phyloP scores from a whole-genome alignment of 1,140 invertebrate genomes.

The Drosophila ironensis region DNA sequence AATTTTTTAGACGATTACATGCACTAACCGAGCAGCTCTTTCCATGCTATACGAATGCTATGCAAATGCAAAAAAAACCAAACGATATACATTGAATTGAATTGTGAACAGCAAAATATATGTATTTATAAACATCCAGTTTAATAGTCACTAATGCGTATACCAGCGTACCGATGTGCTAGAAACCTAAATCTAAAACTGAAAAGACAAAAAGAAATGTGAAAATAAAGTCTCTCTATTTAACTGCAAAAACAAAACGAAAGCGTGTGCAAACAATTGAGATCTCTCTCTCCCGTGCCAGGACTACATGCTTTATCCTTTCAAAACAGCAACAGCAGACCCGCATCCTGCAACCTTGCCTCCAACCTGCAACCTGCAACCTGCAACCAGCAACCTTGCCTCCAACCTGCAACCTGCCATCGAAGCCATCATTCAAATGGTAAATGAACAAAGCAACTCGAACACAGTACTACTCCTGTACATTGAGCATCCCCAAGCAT shows the following conservation, averaged over 20 bases:
- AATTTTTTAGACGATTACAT: conserved; percentile 18
- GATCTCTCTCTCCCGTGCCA: conserved; percentile 26
- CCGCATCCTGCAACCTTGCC: not conserved
- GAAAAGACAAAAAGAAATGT: conserved; percentile 40
- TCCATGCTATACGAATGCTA: conserved; percentile 27
- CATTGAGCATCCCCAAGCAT: conserved; percentile 23
- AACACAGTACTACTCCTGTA: conserved; percentile 37
- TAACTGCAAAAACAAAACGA: conserved; percentile 63
- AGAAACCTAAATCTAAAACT: conserved; percentile 18
- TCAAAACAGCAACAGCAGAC: conserved; percentile 37
- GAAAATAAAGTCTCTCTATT: conserved; percentile 81
- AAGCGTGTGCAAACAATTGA: conserved; percentile 18
- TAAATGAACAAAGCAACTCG: conserved; percentile 68
- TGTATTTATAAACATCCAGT: conserved; percentile 57
- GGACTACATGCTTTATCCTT: conserved; percentile 46
- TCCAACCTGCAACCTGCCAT: not conserved
- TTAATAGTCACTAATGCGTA: conserved; percentile 60
- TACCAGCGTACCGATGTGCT: conserved; percentile 56
- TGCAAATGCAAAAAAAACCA: conserved; percentile 34
- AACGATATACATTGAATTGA: conserved; percentile 39
- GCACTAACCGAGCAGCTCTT: conserved; percentile 22
- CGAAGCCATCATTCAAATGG: conserved; percentile 51
- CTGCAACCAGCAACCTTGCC: not conserved
- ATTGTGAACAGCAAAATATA: no score
- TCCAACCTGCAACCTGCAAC: not conserved